Base-by-base conservation (phyloP, 2,888 invertebrate genomes). In the Slavum lentiscoides region DNA sequence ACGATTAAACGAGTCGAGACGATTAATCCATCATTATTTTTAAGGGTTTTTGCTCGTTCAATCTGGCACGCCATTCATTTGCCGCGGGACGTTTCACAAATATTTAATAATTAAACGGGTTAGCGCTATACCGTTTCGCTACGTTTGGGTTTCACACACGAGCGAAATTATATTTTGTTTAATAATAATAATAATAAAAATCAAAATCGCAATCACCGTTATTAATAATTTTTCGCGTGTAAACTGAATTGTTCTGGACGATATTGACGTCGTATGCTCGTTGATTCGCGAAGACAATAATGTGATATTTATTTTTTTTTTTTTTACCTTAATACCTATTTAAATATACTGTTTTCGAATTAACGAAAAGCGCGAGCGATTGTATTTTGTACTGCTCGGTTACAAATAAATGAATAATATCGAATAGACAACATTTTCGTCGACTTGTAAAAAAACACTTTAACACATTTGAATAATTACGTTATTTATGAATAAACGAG, bases 21-120 rank as follows among this genome's bases (percentile, higher is more conserved):
- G 30, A 17, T 30, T 49, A 1, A 15, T 43, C 43, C 43, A 30
- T 62, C 61, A 19, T 62, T 73, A 21, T 62, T 30, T 62, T 58
- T 13, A 13, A 4, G 2, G 11, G 19, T 62, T 73, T 73, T 62
- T 30, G 30, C 4, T n/a, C 5, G 8, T 53, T 49, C 30, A 19
- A 7, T n/a, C 62, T 30, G 30, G 6, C 49, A 30, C 62, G 43
- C 55, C 17, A 39, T 59, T 61, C 39, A 23, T 61, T 2, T 11
- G 43, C 3, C 62, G n/a, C n/a, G n/a, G 19, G 13, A 39, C 15
- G 19, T 19, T 30, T 30, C 19, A 8, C 19, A n/a, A 73, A 49
- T 62, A 49, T 43, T 62, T 2, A 30, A 73, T 73, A 53, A 53
- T 62, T 53, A 30, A 61, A 61, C 49, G 43, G 17, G 59, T 49